These are phyloP conservation scores for Sclerodermus sp. DNA, from an alignment of 2,888 invertebrate genomes.

Conservation along the genomic window DNA sequence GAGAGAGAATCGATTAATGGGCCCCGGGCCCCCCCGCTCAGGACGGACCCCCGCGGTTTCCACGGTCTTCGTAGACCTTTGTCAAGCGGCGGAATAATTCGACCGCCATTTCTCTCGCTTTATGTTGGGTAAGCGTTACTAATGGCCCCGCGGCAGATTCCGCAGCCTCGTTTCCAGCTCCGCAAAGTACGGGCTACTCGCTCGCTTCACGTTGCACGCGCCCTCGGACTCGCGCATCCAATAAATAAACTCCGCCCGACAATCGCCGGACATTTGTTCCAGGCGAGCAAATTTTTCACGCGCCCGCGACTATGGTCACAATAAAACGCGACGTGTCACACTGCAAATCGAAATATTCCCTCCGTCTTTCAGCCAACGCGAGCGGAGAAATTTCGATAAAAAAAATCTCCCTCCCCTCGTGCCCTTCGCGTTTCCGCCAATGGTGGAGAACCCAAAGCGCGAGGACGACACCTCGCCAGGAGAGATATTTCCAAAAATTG, in stretches of 20 bases:
- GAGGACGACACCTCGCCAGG: too few species aligned
- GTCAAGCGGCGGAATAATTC: constrained; percentile 40
- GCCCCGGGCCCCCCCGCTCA: constrained; percentile 8
- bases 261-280: too few species aligned
- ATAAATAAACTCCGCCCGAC: not conserved
- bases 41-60: constrained; percentile 15
- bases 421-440: not conserved
- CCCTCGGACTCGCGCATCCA: not conserved
- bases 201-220: not conserved
- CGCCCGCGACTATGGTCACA: too few species aligned
- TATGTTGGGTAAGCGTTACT: constrained; percentile 49
- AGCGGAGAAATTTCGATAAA: not conserved
- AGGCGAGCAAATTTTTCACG: too few species aligned
- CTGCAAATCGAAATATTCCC: too few species aligned
- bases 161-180: constrained; percentile 14
- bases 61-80: constrained; percentile 14
- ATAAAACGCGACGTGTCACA: too few species aligned
- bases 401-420: not conserved
- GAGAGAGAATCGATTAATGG: constrained; percentile 14
- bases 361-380: too few species aligned
- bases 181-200: constrained; percentile 12
- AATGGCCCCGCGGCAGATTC: constrained; percentile 26
- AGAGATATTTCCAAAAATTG: too few species aligned
- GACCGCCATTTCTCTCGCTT: constrained; percentile 48
- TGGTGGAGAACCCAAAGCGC: too few species aligned